These are phyloP conservation scores for Helleia helle DNA, from an alignment of 2,888 invertebrate genomes.

Conservation along the genomic window DNA sequence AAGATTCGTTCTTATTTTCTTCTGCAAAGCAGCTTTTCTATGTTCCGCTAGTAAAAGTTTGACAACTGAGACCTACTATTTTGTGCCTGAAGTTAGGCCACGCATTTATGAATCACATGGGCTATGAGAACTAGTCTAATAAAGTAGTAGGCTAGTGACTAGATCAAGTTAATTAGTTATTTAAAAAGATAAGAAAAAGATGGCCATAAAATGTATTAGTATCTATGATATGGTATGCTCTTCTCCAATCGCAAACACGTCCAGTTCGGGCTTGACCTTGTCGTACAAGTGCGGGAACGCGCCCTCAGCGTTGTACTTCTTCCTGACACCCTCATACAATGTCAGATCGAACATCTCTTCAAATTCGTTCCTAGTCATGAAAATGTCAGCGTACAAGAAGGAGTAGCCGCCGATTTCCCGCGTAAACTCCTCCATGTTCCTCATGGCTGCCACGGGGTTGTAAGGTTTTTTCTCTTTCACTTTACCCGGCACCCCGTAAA, in stretches of 20 bases:
- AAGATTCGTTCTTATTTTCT: no score
- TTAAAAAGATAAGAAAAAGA: no score
- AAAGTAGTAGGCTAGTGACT: no score
- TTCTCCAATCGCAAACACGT: constrained; percentile 75
- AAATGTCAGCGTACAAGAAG: constrained; percentile 81
- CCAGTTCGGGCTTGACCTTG: constrained; percentile 79
- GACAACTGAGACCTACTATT: no score
- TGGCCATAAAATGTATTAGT: no score
- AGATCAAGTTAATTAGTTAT: no score
- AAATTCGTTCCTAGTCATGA: constrained; percentile 78
- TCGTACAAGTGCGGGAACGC: constrained; percentile 79
- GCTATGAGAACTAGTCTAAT: no score
- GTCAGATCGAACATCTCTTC: constrained; percentile 79
- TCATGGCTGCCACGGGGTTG: constrained; percentile 78
- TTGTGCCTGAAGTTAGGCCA: no score
- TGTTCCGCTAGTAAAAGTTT: no score
- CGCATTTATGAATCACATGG: no score
- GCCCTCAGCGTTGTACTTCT: constrained; percentile 72
- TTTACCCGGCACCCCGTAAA: constrained; percentile 79
- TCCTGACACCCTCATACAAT: constrained; percentile 75
- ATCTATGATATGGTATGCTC: constrained; percentile 30
- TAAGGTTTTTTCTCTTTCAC: constrained; percentile 75
- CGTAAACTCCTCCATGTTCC: constrained; percentile 80
- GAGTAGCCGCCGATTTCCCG: constrained; percentile 79
- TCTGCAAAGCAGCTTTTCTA: no score